Base-by-base conservation (phyloP, 2,888 invertebrate species). In the Phortica magna region DNA sequence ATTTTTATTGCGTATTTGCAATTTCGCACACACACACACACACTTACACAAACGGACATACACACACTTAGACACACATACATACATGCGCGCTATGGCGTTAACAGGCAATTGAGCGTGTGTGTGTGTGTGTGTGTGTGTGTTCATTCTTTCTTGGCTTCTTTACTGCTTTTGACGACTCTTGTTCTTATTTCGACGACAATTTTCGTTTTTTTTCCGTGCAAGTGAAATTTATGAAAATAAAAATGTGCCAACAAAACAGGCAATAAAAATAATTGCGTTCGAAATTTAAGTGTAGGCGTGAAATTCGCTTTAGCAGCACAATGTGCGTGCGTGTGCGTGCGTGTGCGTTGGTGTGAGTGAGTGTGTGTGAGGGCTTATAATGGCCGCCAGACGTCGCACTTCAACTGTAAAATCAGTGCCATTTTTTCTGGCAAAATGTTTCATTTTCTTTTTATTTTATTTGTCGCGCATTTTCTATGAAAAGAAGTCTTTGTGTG, bases 221-320 rank as follows among this genome's bases (percentile, higher is more conserved):
- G 59, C 22, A 59, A 64, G 31, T 68, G 68, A 81, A 83, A 85
- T 88, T 85, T 85, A 85, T 88, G 84, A 87, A 84, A 79, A 79
- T 80, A 85, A 85, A 86, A 86, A 88, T 88, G 83, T 81, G 74
- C 80, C 53, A 71, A 71, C 55, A 71, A 71, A 71, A 71, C 55
- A 55, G 70, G 89, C 89, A 86, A 88, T 88, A 86, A 86, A 86
- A 86, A 88, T 86, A 85, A 85, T 85, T 85, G 85, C 88, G 81
- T 86, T 88, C 84, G 84, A 85, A 85, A 86, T 86, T 86, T 85
- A 88, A 88, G 88, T 83, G 85, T 81, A 82, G 85, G 85, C 87
- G 81, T 82, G 82, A 75, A 65, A 84, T 80, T 73, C 84, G 78
- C 82, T 88, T 85, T 88, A 88, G 67, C 41, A n/a, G 41, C 43